Percentiles rank a stretch among this genome's conserved stretches.
Conservation (phyloP, 2,113 vertebrate genomes). For the Grammomys surdaster region DNA sequence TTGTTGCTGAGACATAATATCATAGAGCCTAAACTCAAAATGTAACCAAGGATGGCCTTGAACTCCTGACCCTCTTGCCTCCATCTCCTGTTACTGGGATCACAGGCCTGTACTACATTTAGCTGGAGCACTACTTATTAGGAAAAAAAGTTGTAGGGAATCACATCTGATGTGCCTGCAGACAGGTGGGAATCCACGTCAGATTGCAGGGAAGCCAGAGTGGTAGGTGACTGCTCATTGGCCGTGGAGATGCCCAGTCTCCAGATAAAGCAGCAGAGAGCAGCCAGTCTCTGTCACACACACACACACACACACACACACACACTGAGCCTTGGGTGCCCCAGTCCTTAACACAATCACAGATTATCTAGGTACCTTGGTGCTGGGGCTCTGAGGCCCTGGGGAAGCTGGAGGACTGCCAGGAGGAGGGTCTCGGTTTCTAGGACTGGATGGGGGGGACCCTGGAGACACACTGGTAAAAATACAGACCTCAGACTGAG, state of each 20-base stretch:
- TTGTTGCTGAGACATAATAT: neutral
- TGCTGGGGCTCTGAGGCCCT: constrained; percentile 40
- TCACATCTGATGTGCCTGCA: neutral
- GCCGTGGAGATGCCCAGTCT: neutral
- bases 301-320: too few relatives aligned
- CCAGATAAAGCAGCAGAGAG: neutral
- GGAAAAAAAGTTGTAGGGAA: neutral
- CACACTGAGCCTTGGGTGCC: neutral
- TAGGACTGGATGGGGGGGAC: constrained; percentile 74
- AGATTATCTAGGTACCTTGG: constrained; percentile 65
- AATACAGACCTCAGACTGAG: neutral
- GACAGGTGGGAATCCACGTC: neutral
- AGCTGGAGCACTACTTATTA: neutral
- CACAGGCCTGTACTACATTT: neutral
- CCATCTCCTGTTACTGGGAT: neutral
- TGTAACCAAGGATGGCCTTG: neutral
- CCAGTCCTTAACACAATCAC: rapidly evolving
- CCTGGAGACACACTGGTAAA: constrained; percentile 65
- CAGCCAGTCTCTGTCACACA: neutral
- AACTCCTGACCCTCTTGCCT: neutral
- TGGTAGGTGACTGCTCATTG: neutral
- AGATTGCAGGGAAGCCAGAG: neutral
- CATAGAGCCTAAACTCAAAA: neutral
- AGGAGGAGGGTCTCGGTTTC: constrained; percentile 59
- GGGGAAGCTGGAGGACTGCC: constrained; percentile 73